These are phyloP conservation scores for Cherax destructor DNA, from an alignment of 1,140 invertebrate genomes.

Conservation along the genomic window DNA sequence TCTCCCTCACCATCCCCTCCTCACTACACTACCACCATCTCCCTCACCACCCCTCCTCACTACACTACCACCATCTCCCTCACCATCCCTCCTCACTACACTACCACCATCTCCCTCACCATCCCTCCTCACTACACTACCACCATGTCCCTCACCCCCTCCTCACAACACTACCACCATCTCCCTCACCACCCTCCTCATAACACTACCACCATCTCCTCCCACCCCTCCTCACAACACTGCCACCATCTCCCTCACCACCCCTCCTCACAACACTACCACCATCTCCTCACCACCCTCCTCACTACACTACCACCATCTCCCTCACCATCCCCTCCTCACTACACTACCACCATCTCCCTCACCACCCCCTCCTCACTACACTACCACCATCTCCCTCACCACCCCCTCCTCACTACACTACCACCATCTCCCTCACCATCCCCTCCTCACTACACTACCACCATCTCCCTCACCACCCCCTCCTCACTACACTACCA, in stretches of 20 bases:
- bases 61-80: background rate
- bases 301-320: no score
- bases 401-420: no score
- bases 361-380: no score
- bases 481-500: background rate
- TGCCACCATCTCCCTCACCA: no score
- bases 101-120: background rate
- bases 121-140: background rate
- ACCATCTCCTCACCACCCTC: no score
- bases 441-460: background rate
- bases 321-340: no score
- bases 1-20: background rate
- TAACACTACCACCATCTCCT: no score
- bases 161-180: background rate
- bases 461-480: background rate
- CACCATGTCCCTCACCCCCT: background rate
- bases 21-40: background rate
- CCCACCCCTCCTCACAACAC: no score
- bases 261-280: no score
- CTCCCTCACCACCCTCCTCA: no score
- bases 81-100: background rate
- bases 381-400: no score
- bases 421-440: background rate
- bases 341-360: no score
- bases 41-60: background rate